Conservation (phyloP, 2,113 vertebrate genomes). For the Ivindomyrus marchei region DNA sequence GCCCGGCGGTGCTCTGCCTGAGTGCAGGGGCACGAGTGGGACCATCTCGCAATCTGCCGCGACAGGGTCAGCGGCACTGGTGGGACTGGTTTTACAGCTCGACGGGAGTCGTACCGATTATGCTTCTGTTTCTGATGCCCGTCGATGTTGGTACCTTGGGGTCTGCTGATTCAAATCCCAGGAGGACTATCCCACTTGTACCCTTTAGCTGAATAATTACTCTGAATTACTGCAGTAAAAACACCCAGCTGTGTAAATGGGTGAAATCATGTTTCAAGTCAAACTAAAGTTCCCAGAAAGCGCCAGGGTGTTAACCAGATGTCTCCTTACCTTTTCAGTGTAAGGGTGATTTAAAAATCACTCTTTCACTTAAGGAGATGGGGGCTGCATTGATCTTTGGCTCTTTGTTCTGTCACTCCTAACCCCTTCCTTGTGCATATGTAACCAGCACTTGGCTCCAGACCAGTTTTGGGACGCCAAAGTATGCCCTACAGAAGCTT, state of each 20-base stretch:
- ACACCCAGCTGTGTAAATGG: background rate
- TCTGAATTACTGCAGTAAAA: background rate
- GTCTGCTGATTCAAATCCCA: background rate
- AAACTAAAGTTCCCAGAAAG: background rate
- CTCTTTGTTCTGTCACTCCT: background rate
- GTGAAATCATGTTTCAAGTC: background rate
- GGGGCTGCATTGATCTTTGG: background rate
- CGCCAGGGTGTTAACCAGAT: background rate
- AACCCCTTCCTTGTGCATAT: background rate
- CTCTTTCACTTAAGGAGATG: background rate
- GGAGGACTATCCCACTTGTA: background rate
- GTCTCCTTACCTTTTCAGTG: background rate
- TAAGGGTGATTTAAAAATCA: background rate
- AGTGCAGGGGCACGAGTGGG: background rate
- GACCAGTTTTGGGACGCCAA: background rate
- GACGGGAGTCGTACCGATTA: background rate
- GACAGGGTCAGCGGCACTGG: slow-evolving; percentile 30
- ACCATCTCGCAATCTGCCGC: background rate
- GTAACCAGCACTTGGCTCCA: background rate
- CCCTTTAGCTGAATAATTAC: slow-evolving; percentile 11
- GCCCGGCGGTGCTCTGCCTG: slow-evolving; percentile 33
- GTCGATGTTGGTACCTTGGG: background rate
- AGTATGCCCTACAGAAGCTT: background rate
- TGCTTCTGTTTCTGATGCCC: slow-evolving; percentile 7
- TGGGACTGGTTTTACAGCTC: background rate